These are phyloP conservation scores for Drosophila pseudoananassae DNA, from an alignment of 1,140 invertebrate species.

Conservation along the genomic window DNA sequence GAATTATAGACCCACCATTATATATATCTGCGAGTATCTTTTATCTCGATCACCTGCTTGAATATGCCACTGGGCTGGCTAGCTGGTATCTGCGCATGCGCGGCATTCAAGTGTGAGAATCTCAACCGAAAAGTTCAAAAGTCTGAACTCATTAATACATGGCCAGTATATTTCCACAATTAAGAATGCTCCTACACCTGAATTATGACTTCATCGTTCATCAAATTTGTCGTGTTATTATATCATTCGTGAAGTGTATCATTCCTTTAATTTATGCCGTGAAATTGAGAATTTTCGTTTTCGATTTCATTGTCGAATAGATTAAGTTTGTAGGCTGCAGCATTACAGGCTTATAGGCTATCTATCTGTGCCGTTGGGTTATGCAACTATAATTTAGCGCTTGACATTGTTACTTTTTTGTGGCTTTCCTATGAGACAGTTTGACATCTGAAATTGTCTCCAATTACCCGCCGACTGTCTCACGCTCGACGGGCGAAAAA, in stretches of 20 bases:
- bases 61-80: conserved; percentile 15
- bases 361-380: conserved; percentile 1
- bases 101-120: conserved; percentile 56
- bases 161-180: conserved; percentile 20
- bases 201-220: conserved; percentile 17
- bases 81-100: conserved; percentile 36
- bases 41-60: conserved; percentile 21
- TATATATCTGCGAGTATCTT: conserved; percentile 30
- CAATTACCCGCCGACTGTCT: conserved; percentile 54
- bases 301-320: conserved; percentile 36
- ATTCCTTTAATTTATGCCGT: background rate
- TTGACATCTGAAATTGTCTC: conserved; percentile 67
- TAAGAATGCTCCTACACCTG: conserved; percentile 2
- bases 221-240: background rate
- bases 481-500: conserved; percentile 14
- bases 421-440: conserved; percentile 59
- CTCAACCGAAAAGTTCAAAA: conserved; percentile 28
- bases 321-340: conserved; percentile 12
- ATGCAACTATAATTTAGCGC: conserved; percentile 14
- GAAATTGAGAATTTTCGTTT: conserved; percentile 14
- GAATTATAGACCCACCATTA: conserved; percentile 18
- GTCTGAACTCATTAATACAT: conserved; percentile 20
- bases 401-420: conserved; percentile 59
- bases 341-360: conserved; percentile 3
- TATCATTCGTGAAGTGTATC: background rate